These are phyloP conservation scores for Phenganax subtilis DNA, from an alignment of 92 coral and sea anemone species.

Conservation along the genomic window DNA sequence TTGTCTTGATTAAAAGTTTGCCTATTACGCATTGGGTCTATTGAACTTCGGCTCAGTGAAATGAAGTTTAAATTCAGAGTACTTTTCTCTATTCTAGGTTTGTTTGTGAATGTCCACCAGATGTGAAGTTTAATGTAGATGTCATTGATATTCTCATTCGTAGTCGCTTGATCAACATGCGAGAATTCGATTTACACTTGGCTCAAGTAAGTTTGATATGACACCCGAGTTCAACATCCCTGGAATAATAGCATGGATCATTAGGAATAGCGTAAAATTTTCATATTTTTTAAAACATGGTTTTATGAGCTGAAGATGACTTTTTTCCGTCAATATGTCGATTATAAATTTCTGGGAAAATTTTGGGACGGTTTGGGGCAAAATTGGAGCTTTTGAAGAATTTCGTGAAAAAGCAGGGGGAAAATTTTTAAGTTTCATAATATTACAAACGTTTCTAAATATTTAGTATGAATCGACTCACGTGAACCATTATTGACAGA, in stretches of 20 bases:
- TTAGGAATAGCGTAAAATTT: not conserved
- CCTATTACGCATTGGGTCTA: not conserved
- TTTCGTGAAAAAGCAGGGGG: no score
- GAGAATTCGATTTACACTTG: slow-evolving; percentile 92
- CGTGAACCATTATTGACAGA: no score
- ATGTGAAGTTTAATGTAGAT: slow-evolving; percentile 92
- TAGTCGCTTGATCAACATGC: slow-evolving; percentile 87
- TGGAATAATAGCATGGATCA: not conserved
- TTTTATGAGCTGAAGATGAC: not conserved
- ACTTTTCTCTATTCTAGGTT: slow-evolving; percentile 53
- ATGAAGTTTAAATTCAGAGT: not conserved
- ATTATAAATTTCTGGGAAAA: no score
- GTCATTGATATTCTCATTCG: slow-evolving; percentile 93
- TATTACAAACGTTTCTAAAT: no score
- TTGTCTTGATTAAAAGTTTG: not conserved
- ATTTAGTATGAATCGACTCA: no score
- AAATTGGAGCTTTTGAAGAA: no score
- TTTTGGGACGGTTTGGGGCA: not conserved
- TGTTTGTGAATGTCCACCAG: slow-evolving; percentile 96
- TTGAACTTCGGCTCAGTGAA: not conserved
- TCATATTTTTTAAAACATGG: not conserved
- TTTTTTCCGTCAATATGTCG: no score
- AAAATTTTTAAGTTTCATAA: no score
- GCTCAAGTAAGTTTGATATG: slow-evolving; percentile 61
- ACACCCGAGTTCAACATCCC: not conserved